Conservation (phyloP, 1,140 invertebrate genomes). For the Xylocopa sonorina region DNA sequence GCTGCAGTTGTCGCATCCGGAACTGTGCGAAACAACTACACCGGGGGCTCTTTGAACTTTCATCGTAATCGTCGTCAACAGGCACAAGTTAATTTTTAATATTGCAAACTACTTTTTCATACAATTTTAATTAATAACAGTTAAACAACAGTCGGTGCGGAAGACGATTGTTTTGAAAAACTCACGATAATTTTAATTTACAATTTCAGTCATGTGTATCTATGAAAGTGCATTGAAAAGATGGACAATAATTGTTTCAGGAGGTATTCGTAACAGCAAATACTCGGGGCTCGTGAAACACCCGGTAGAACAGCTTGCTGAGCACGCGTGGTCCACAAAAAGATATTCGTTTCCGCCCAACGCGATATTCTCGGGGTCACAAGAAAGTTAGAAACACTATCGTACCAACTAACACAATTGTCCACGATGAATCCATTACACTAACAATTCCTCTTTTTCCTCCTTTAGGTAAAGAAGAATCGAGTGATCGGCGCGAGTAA, state of each 20-base stretch:
- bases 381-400: slow-evolving; percentile 3
- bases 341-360: slow-evolving; percentile 58
- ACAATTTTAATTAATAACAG: no score
- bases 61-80: not conserved
- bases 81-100: not conserved
- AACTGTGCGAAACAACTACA: not conserved
- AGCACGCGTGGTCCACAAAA: slow-evolving; percentile 37
- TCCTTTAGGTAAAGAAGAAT: not conserved
- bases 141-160: no score
- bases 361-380: slow-evolving; percentile 36
- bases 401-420: not conserved
- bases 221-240: not conserved
- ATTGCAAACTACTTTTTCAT: no score
- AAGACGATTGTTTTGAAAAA: no score
- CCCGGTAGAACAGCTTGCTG: slow-evolving; percentile 29
- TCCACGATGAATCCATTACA: not conserved
- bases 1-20: not conserved
- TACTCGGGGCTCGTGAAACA: slow-evolving; percentile 9
- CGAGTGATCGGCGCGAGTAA: not conserved
- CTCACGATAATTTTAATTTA: no score
- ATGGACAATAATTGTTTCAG: not conserved
- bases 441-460: not conserved
- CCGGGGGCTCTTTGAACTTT: not conserved
- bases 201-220: no score
- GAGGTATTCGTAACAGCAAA: not conserved